These are phyloP conservation scores for Synchiropus splendidus DNA, from an alignment of 2,113 vertebrate genomes.

Conservation along the genomic window DNA sequence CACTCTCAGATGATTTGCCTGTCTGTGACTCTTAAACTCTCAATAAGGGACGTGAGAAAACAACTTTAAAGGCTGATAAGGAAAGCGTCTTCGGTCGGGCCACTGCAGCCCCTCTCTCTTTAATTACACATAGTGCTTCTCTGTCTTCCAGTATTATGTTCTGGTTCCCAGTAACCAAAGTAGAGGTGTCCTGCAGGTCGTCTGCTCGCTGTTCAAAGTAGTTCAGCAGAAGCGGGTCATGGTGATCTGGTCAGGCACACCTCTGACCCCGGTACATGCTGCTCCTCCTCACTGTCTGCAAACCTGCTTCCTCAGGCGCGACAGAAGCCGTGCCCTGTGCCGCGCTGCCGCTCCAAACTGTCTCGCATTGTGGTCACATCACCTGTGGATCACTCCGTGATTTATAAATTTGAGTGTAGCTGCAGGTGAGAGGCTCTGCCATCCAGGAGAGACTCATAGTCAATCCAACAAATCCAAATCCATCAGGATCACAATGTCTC, in stretches of 20 bases:
- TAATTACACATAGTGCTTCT: slow-evolving; percentile 46
- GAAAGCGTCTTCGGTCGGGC: not conserved
- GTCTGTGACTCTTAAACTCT: not conserved
- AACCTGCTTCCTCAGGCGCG: slow-evolving; percentile 25
- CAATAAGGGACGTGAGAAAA: too few relatives aligned
- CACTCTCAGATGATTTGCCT: not conserved
- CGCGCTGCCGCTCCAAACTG: too few relatives aligned
- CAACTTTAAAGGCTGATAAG: too few relatives aligned
- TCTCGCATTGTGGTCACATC: too few relatives aligned
- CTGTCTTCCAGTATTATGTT: slow-evolving; percentile 31
- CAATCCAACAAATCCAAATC: too few relatives aligned
- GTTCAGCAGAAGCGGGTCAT: slow-evolving; percentile 33
- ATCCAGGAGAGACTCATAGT: too few relatives aligned
- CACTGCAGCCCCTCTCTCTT: slow-evolving; percentile 3
- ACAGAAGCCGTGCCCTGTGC: slow-evolving; percentile 20
- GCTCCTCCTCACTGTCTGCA: slow-evolving; percentile 14
- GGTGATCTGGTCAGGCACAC: slow-evolving; percentile 32
- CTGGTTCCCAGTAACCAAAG: slow-evolving; percentile 43
- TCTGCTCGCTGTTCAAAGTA: slow-evolving; percentile 19
- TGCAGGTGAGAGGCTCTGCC: too few relatives aligned
- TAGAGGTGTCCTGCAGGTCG: slow-evolving; percentile 4
- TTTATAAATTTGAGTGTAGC: too few relatives aligned
- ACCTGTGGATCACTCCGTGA: too few relatives aligned
- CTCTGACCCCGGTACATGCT: slow-evolving; percentile 9
- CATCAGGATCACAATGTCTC: too few relatives aligned